Evolutionary conservation across 2,113 vertebrate genomes (phyloP).

Genomic region (Tor tambroides): DNA sequence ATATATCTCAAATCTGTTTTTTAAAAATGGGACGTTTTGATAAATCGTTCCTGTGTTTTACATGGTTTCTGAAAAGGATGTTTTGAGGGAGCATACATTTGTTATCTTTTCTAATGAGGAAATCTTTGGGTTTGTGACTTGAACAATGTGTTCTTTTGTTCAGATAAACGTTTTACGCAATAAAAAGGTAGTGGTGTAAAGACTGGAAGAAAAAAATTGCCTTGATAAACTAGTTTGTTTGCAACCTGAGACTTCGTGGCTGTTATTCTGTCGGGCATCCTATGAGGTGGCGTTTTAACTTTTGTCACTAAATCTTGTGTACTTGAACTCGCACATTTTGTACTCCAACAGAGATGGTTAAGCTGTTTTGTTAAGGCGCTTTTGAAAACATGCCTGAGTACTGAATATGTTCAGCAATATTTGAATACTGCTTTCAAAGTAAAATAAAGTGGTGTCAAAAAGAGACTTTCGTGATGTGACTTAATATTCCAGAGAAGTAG

Average conservation of each 20-base stretch:
- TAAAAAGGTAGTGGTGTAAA: neutral
- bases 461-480: no score
- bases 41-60: neutral
- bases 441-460: neutral
- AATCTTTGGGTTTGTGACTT: neutral
- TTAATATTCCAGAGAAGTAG: neutral
- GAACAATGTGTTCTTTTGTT: neutral
- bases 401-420: no score
- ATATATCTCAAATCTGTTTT: neutral
- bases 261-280: neutral
- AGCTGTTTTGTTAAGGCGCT: neutral
- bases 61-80: neutral
- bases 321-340: constrained; percentile 10
- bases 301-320: neutral
- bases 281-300: neutral
- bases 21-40: neutral
- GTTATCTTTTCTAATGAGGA: constrained; percentile 1
- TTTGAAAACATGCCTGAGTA: neutral
- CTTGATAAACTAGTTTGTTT: constrained; percentile 26
- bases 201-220: neutral
- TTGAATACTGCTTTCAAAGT: neutral
- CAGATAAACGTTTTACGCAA: neutral
- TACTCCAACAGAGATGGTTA: neutral
- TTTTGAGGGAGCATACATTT: neutral
- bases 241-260: neutral